A percentile compares a stretch with the other conserved stretches of the same genome.
phyloP scores from a whole-genome alignment of 2,113 vertebrate genomes.

The Menidia beryllina region DNA sequence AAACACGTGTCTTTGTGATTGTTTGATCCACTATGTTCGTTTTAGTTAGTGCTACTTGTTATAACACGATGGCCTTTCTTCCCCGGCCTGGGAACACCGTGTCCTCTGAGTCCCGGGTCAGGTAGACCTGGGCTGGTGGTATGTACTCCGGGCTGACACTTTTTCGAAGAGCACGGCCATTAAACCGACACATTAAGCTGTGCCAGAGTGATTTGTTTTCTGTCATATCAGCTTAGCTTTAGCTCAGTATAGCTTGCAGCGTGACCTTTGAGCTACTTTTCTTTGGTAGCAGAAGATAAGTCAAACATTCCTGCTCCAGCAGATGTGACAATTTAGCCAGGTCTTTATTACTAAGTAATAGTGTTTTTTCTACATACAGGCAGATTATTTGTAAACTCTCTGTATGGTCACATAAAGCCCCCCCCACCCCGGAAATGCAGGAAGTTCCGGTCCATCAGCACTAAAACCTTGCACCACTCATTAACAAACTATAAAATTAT shows the following conservation, averaged over 20 bases:
- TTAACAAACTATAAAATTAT: no score
- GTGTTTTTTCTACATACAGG: not conserved
- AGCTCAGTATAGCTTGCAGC: not conserved
- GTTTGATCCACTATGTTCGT: not conserved
- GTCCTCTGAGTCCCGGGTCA: conserved; percentile 36
- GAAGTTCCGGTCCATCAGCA: no score
- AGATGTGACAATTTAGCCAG: not conserved
- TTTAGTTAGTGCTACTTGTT: not conserved
- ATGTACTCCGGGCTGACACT: not conserved
- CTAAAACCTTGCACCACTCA: no score
- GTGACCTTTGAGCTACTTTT: conserved; percentile 28
- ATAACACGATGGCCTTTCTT: not conserved
- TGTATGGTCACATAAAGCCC: not conserved
- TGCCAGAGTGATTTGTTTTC: not conserved
- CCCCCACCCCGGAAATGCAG: no score
- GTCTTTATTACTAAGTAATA: not conserved
- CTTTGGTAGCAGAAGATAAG: not conserved
- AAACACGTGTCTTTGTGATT: not conserved
- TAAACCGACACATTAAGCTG: not conserved
- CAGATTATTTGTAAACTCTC: not conserved
- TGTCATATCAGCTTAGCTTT: not conserved
- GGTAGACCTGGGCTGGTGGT: not conserved
- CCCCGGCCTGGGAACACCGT: conserved; percentile 14
- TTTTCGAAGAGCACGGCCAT: not conserved
- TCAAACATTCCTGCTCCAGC: conserved; percentile 2